Evolutionary conservation across 2,113 vertebrate species (phyloP).

Genomic region (Asarcornis scutulata): DNA sequence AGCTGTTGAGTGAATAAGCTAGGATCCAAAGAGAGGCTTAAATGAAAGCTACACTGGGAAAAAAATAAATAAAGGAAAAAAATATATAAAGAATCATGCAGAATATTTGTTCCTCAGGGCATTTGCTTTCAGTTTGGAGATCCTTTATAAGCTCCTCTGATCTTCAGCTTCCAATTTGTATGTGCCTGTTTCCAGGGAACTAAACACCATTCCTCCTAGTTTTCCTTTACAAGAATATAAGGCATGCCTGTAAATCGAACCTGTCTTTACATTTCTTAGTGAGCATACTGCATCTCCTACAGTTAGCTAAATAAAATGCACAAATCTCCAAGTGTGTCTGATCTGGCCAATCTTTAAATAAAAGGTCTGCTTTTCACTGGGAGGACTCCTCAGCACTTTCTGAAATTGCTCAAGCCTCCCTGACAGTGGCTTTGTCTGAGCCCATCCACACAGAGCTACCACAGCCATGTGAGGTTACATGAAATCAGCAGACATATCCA

Average conservation of each 20-base stretch:
- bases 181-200: background rate
- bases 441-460: background rate
- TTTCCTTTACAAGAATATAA: background rate
- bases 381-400: background rate
- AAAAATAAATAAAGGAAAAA: background rate
- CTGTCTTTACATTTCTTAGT: background rate
- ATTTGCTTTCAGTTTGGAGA: slow-evolving; percentile 10
- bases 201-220: background rate
- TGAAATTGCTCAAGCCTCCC: background rate
- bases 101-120: background rate
- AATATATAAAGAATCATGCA: background rate
- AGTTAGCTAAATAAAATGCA: slow-evolving; percentile 21
- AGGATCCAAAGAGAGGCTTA: background rate
- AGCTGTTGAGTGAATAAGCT: background rate
- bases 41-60: background rate
- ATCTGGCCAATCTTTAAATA: background rate
- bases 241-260: background rate
- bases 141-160: background rate
- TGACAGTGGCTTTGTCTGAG: background rate
- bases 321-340: background rate
- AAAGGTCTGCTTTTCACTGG: background rate
- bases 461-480: background rate
- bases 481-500: background rate
- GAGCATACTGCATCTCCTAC: background rate
- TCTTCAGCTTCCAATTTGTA: background rate